These are phyloP conservation scores for Catharus bicknelli DNA, from an alignment of 2,113 vertebrate genomes.

Conservation along the genomic window DNA sequence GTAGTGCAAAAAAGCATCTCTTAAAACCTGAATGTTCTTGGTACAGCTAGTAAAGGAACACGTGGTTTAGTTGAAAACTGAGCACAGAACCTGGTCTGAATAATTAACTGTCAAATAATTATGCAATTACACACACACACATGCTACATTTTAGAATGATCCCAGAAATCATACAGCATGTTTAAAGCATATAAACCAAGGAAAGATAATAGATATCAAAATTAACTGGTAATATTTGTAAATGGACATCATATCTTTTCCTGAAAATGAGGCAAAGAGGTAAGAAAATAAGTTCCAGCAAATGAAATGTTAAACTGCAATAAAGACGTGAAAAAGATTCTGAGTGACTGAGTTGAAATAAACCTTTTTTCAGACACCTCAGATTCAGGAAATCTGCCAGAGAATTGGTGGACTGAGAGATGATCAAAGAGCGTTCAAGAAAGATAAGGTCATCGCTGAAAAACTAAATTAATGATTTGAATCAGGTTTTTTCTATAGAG, in stretches of 20 bases:
- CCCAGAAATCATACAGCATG: not conserved
- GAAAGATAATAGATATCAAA: not conserved
- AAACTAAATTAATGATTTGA: conserved; percentile 46
- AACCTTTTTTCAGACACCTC: conserved; percentile 26
- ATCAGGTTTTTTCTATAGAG: conserved; percentile 6
- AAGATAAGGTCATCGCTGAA: conserved; percentile 53
- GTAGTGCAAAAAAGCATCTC: not conserved
- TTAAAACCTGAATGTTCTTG: not conserved
- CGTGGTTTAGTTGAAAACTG: not conserved
- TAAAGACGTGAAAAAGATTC: not conserved
- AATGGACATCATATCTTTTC: not conserved
- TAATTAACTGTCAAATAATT: not conserved
- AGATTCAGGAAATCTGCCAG: conserved; percentile 38
- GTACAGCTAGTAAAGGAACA: not conserved
- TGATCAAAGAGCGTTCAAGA: conserved; percentile 52
- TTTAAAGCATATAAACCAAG: not conserved
- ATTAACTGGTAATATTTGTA: not conserved
- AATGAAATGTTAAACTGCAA: conserved; percentile 3
- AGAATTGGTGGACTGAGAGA: conserved; percentile 38
- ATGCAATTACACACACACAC: not conserved
- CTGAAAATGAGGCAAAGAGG: not conserved
- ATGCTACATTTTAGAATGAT: not conserved
- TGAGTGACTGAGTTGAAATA: conserved; percentile 19
- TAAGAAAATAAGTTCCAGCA: conserved; percentile 17
- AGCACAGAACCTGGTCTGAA: not conserved